These are phyloP conservation scores for Colistium nudipinnis DNA, from an alignment of 2,113 vertebrate species.

Conservation along the genomic window DNA sequence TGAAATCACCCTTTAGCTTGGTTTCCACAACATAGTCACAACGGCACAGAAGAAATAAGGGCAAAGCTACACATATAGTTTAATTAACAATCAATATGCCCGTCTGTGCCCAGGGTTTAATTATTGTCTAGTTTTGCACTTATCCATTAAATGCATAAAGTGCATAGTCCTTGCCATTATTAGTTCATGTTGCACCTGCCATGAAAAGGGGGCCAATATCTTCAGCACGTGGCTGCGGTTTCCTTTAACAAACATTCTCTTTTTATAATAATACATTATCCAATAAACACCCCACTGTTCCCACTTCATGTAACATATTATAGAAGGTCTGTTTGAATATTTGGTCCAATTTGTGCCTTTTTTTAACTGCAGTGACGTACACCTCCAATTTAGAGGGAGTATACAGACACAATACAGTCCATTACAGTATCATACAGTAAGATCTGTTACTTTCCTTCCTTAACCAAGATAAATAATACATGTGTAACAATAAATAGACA, in stretches of 20 bases:
- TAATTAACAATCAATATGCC: background rate
- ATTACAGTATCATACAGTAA: slow-evolving; percentile 12
- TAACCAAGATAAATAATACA: slow-evolving; percentile 45
- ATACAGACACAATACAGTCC: slow-evolving; percentile 9
- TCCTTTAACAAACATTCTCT: background rate
- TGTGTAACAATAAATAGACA: slow-evolving; percentile 44
- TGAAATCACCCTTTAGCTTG: background rate
- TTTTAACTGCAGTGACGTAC: slow-evolving; percentile 12
- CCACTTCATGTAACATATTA: slow-evolving; percentile 7
- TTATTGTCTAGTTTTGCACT: background rate
- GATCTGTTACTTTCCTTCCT: background rate
- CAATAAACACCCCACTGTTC: background rate
- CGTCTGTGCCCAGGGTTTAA: background rate
- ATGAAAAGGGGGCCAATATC: background rate
- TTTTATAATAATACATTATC: slow-evolving; percentile 3
- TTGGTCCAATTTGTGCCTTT: slow-evolving; percentile 1
- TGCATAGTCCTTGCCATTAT: background rate
- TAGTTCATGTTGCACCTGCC: background rate
- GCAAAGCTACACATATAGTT: background rate
- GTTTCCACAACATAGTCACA: slow-evolving; percentile 1
- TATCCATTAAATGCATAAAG: background rate
- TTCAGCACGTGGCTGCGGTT: background rate
- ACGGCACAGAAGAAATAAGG: background rate
- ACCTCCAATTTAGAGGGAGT: slow-evolving; percentile 7
- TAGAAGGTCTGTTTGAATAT: slow-evolving; percentile 19